Base-by-base conservation (phyloP, 2,797 vertebrate species). In the Channa striata region DNA sequence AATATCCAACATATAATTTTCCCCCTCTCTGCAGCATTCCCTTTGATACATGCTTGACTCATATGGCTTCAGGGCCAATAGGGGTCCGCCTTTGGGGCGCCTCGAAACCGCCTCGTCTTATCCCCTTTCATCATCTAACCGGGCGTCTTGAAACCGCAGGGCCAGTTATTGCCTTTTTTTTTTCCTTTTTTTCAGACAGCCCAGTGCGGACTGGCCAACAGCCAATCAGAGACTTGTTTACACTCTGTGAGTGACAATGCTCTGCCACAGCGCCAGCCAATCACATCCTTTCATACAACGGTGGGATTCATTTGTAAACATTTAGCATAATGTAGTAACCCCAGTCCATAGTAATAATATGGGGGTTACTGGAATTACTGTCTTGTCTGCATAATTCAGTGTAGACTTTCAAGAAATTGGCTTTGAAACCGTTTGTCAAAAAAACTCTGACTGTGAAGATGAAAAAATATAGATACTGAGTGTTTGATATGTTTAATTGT, bases 191-290 rank as follows among this genome's bases (percentile, higher is more conserved):
- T 94, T 93, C 93, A 92, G 94, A 92, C 94, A 95, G 94, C 95
- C 95, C 94, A 90, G 95, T 96, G 96, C 96, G 95, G 95, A 95
- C 96, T 97, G 96, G 96, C 95, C 91, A 94, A 89, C 95, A 95
- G 94, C 97, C 97, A 98, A 98, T 98, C 95, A 94, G 94, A 95
- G 93, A 89, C 95, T 97, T 97, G 96, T 98, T 98, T 98, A 98
- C 96, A 97, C 95, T 96, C 91, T 77, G 89, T 96, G 96, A 97
- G 94, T 95, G 97, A 95, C 97, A 96, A 94, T 90, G 80, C 76
- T 78, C 90, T 96, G 97, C 96, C 94, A 36, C 72, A 11, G 34
- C 78, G 93, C 96, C 96, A 96, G 79, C 96, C 95, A 95, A 95
- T 94, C 88, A 81, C 34, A 85, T 50, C 43, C 53, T 6, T 13